phyloP scores from a whole-genome alignment of 2,113 vertebrate species.

The Merops nubicus region DNA sequence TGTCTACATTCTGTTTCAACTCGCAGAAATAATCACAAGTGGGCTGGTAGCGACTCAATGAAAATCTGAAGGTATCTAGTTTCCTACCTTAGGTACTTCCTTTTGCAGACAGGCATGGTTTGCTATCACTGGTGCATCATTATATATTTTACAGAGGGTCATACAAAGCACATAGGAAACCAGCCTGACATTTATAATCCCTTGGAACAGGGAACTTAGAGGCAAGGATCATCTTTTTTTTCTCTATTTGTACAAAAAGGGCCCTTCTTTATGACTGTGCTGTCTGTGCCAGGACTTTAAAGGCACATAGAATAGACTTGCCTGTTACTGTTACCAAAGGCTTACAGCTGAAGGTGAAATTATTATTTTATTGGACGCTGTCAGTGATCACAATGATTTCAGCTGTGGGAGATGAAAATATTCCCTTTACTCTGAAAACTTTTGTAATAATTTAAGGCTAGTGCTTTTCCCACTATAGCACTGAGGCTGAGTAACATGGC shows the following conservation, averaged over 20 bases:
- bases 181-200: not conserved
- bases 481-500: not conserved
- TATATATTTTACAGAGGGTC: not conserved
- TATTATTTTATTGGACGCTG: not conserved
- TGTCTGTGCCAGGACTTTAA: not conserved
- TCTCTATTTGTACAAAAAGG: not conserved
- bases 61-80: not conserved
- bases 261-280: not conserved
- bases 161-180: not conserved
- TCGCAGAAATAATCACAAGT: not conserved
- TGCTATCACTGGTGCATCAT: not conserved
- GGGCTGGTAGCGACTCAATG: not conserved
- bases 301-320: not conserved
- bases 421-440: not conserved
- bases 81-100: not conserved
- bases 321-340: not conserved
- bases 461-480: not conserved
- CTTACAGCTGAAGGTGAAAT: not conserved
- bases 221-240: not conserved
- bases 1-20: not conserved
- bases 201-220: not conserved
- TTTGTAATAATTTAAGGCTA: not conserved
- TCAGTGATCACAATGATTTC: not conserved
- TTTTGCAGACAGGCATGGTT: not conserved
- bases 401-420: not conserved